Conservation (phyloP, 2,797 vertebrate genomes). For the Amazonetta brasiliensis region DNA sequence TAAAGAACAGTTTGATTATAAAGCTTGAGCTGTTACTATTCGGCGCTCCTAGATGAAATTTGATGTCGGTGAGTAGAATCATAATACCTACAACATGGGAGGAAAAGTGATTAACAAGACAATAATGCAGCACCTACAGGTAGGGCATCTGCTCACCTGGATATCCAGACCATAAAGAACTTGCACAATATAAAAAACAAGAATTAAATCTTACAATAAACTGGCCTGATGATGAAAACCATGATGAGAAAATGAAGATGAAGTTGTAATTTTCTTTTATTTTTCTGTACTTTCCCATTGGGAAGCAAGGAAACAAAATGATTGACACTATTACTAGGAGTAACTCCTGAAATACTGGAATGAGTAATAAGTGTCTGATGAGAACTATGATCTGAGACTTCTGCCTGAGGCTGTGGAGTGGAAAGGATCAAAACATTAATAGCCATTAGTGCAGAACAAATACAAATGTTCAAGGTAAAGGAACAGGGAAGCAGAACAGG, state of each 20-base stretch:
- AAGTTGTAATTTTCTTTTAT: not conserved
- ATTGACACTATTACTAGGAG: not conserved
- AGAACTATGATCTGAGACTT: not conserved
- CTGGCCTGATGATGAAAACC: not conserved
- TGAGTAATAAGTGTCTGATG: not conserved
- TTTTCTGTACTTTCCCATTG: not conserved
- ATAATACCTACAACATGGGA: not conserved
- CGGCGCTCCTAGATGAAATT: not conserved
- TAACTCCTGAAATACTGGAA: not conserved
- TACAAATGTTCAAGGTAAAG: not conserved
- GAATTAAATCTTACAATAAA: not conserved
- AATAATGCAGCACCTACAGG: not conserved
- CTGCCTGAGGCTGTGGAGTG: not conserved
- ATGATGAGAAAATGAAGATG: not conserved
- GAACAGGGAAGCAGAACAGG: not conserved
- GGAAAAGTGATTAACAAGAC: not conserved
- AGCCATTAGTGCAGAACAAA: not conserved
- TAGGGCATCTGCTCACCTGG: not conserved
- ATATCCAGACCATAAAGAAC: not conserved
- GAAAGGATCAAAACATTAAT: conserved; percentile 13
- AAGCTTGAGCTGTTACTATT: conserved; percentile 10
- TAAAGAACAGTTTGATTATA: conserved; percentile 4
- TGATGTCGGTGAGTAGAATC: not conserved
- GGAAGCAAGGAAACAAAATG: not conserved
- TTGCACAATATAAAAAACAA: not conserved